A percentile compares a stretch with the other conserved stretches of the same genome.
Evolutionary conservation across 2,797 vertebrate genomes (phyloP).

Genomic region (Mallotus villosus): DNA sequence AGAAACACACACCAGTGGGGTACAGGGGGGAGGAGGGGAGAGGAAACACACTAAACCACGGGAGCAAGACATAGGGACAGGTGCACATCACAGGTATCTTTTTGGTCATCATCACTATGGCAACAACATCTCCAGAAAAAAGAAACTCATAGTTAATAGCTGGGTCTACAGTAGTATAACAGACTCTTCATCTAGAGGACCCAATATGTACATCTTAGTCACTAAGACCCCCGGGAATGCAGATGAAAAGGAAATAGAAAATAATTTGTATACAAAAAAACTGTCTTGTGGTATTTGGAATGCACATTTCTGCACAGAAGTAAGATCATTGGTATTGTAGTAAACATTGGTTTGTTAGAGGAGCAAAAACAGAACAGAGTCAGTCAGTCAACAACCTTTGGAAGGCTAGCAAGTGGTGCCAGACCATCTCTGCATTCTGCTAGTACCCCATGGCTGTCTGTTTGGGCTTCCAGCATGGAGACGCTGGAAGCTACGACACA

Average conservation of each 20-base stretch:
- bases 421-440: slow-evolving; percentile 48
- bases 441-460: slow-evolving; percentile 44
- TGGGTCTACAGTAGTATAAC: slow-evolving; percentile 76
- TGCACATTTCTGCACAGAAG: slow-evolving; percentile 85
- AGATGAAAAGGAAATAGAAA: slow-evolving; percentile 54
- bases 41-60: slow-evolving; percentile 77
- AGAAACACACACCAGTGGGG: slow-evolving; percentile 73
- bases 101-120: slow-evolving; percentile 86
- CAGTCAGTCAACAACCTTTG: slow-evolving; percentile 72
- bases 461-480: slow-evolving; percentile 31
- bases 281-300: slow-evolving; percentile 83
- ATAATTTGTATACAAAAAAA: slow-evolving; percentile 68
- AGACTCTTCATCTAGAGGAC: slow-evolving; percentile 70
- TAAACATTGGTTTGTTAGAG: slow-evolving; percentile 83
- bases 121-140: slow-evolving; percentile 76
- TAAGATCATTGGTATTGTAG: slow-evolving; percentile 88
- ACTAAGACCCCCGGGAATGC: slow-evolving; percentile 70
- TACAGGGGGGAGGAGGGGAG: slow-evolving; percentile 66
- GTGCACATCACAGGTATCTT: slow-evolving; percentile 85
- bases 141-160: slow-evolving; percentile 56
- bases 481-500: slow-evolving; percentile 58
- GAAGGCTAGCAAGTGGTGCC: slow-evolving; percentile 71
- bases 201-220: slow-evolving; percentile 77
- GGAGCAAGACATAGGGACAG: slow-evolving; percentile 82
- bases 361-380: slow-evolving; percentile 67